These are phyloP conservation scores for Drosophila mercatorum DNA, from an alignment of 2,888 invertebrate genomes.

Conservation along the genomic window DNA sequence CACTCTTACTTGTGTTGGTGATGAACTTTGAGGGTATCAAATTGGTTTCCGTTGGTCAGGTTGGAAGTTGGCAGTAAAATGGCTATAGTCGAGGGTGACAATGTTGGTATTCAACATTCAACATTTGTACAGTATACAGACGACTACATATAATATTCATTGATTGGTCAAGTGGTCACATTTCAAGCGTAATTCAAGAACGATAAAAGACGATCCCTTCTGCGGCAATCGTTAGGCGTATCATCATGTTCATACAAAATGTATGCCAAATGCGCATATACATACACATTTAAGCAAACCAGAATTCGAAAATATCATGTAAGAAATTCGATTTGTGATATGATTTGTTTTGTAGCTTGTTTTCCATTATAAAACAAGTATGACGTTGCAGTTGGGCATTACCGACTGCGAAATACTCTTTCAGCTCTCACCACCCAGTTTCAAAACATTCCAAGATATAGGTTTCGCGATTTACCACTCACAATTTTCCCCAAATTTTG, in stretches of 20 bases:
- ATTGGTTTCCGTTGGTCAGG: background rate
- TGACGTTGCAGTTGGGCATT: too few species aligned
- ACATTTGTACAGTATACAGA: slow-evolving; percentile 24
- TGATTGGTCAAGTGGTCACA: slow-evolving; percentile 70
- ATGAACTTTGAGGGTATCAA: slow-evolving; percentile 1
- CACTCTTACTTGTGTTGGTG: background rate
- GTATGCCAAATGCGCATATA: background rate
- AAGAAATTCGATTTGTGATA: background rate
- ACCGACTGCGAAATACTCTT: too few species aligned
- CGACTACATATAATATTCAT: slow-evolving; percentile 65
- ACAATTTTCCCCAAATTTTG: too few species aligned
- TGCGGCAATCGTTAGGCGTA: background rate
- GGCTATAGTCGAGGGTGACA: background rate
- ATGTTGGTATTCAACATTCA: slow-evolving; percentile 27
- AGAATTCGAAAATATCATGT: background rate
- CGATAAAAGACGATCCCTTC: slow-evolving; percentile 26
- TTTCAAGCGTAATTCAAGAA: slow-evolving; percentile 57
- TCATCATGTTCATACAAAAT: background rate
- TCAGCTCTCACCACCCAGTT: too few species aligned
- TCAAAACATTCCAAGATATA: too few species aligned
- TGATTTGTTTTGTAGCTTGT: background rate
- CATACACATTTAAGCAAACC: background rate
- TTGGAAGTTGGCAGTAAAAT: background rate
- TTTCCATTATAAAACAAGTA: background rate
- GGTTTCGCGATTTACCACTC: too few species aligned